phyloP scores from a whole-genome alignment of 2,797 vertebrate genomes.

The Rhinoraja longicauda region DNA sequence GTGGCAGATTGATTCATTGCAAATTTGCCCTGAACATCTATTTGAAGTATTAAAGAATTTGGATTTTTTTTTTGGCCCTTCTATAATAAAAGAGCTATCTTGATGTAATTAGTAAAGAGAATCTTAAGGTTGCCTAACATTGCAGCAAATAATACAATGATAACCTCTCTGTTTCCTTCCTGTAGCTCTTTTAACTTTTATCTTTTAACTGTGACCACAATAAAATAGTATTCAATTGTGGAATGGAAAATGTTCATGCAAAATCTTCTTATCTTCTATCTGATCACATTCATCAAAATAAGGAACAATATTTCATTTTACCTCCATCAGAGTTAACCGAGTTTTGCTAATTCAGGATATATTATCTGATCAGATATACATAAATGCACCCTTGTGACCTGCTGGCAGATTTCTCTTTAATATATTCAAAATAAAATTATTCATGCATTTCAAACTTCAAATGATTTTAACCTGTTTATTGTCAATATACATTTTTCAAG shows the following conservation, averaged over 20 bases:
- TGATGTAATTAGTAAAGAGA: not conserved
- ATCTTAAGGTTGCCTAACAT: not conserved
- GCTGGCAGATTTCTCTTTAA: not conserved
- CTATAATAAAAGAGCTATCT: not conserved
- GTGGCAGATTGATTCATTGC: not conserved
- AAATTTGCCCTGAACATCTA: not conserved
- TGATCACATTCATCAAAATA: not conserved
- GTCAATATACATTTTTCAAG: not conserved
- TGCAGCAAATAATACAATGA: not conserved
- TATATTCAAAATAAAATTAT: not conserved
- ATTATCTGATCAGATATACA: not conserved
- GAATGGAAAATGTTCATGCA: not conserved
- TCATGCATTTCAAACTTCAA: not conserved
- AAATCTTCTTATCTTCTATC: not conserved
- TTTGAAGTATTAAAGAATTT: not conserved
- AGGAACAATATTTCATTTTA: not conserved
- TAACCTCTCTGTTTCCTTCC: not conserved
- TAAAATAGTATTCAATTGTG: not conserved
- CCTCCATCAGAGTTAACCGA: not conserved
- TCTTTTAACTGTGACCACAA: not conserved
- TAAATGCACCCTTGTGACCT: not conserved
- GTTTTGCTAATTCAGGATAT: not conserved
- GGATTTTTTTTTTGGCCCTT: not conserved
- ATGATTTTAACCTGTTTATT: not conserved
- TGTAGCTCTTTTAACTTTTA: not conserved